phyloP scores from a whole-genome alignment of 1,140 invertebrate genomes.

The Dinoponera quadriceps region DNA sequence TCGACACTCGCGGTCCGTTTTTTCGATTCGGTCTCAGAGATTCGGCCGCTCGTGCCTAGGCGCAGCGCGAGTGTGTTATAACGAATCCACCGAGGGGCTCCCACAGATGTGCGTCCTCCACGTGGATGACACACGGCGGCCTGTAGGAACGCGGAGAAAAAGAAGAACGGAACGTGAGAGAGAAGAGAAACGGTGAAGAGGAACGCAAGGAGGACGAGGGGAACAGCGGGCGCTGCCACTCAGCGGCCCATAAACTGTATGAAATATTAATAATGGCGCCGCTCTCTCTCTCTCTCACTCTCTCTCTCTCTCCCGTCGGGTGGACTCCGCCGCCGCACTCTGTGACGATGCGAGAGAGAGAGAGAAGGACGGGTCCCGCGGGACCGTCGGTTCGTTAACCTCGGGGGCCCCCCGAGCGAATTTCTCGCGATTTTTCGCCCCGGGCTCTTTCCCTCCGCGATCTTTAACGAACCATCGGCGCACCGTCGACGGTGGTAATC shows the following conservation, averaged over 20 bases:
- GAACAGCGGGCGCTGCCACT: conserved; percentile 75
- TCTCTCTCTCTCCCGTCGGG: conserved; percentile 57
- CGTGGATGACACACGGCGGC: conserved; percentile 54
- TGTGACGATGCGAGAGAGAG: conserved; percentile 65
- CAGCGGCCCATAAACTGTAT: conserved; percentile 77
- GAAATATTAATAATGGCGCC: conserved; percentile 78
- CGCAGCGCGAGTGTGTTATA: neutral
- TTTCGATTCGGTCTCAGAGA: neutral
- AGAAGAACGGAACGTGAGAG: conserved; percentile 3
- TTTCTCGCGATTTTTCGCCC: conserved; percentile 38
- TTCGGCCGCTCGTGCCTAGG: conserved; percentile 18
- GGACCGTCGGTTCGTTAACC: conserved; percentile 69
- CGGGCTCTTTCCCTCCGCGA: neutral
- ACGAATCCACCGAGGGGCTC: neutral
- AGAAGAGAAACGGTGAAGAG: conserved; percentile 49
- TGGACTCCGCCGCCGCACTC: conserved; percentile 41
- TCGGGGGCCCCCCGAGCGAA: conserved; percentile 35
- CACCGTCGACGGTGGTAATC: neutral
- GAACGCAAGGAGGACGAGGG: too few relatives aligned
- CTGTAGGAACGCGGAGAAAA: conserved; percentile 2
- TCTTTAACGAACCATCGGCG: neutral
- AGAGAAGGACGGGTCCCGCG: conserved; percentile 67
- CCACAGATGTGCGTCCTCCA: conserved; percentile 42
- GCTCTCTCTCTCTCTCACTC: too few relatives aligned
- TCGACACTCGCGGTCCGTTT: neutral